phyloP scores from a whole-genome alignment of 2,113 vertebrate genomes.

The Ammodytes marinus region DNA sequence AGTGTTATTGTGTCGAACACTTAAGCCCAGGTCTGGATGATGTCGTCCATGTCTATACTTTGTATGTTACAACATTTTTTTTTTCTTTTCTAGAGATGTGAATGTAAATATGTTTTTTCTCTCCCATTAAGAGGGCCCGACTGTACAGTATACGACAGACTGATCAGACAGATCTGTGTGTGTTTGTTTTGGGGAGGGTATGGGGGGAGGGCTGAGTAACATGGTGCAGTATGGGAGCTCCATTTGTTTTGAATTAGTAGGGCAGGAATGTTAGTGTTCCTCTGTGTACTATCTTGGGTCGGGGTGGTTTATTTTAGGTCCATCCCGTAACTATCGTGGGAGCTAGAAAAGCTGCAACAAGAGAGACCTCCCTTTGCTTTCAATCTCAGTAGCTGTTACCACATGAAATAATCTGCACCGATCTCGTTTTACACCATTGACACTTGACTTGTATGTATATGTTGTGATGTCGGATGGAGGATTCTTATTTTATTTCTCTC shows the following conservation, averaged over 20 bases:
- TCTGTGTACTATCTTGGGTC: conserved; percentile 67
- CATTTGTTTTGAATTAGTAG: conserved; percentile 69
- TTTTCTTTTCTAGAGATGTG: conserved; percentile 75
- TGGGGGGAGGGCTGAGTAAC: neutral
- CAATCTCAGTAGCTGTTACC: conserved; percentile 60
- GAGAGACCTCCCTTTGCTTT: conserved; percentile 44
- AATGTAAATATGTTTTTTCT: conserved; percentile 80
- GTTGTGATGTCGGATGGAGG: conserved; percentile 63
- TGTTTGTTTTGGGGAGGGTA: conserved; percentile 37
- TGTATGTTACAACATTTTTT: conserved; percentile 43
- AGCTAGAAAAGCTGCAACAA: conserved; percentile 52
- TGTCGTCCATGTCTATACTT: conserved; percentile 55
- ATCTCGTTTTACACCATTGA: conserved; percentile 53
- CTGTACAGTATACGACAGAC: conserved; percentile 73
- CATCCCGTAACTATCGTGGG: conserved; percentile 61
- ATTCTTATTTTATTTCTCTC: conserved; percentile 23
- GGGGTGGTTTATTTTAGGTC: conserved; percentile 73
- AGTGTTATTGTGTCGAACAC: neutral
- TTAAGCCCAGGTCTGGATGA: conserved; percentile 38
- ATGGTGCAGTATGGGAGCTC: conserved; percentile 64
- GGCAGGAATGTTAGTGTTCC: conserved; percentile 72
- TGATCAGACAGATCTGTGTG: conserved; percentile 35
- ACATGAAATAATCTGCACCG: conserved; percentile 52
- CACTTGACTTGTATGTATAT: conserved; percentile 73
- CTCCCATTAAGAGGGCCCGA: conserved; percentile 50